Percentiles rank a stretch among this genome's conserved stretches.
Conservation (phyloP, 2,113 vertebrate species). For the Sitta europaea region DNA sequence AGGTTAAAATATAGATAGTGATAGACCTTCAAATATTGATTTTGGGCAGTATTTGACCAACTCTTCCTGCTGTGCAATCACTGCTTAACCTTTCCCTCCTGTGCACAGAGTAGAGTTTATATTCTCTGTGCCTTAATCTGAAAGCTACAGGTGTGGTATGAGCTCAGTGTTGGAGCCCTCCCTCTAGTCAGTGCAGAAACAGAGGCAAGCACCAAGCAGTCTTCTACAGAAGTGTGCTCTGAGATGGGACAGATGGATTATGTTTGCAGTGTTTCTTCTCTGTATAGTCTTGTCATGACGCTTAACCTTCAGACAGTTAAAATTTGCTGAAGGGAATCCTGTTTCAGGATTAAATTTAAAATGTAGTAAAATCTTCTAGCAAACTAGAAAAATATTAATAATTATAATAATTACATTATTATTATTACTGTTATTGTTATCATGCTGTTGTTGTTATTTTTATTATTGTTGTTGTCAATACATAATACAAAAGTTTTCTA, state of each 20-base stretch:
- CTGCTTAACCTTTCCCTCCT: not conserved
- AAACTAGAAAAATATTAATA: not conserved
- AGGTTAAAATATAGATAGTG: not conserved
- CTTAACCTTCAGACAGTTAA: not conserved
- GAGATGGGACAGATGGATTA: not conserved
- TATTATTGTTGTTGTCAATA: not conserved
- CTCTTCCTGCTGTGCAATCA: not conserved
- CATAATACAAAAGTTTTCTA: not conserved
- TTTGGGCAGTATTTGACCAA: not conserved
- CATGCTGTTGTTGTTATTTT: not conserved
- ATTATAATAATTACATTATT: not conserved
- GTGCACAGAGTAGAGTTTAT: too few relatives aligned
- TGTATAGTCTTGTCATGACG: not conserved
- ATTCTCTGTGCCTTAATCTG: not conserved
- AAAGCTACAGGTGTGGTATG: not conserved
- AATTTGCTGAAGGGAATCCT: not conserved
- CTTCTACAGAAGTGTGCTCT: not conserved
- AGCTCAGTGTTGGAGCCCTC: not conserved
- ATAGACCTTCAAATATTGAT: not conserved
- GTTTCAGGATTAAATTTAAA: not conserved
- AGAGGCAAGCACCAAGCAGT: not conserved
- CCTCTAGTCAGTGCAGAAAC: not conserved
- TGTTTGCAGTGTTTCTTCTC: not conserved
- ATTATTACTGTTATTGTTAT: rapidly evolving
- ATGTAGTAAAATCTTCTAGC: not conserved